Evolutionary conservation across 2,888 invertebrate genomes (phyloP).

Genomic region (Carterocephalus palaemon): DNA sequence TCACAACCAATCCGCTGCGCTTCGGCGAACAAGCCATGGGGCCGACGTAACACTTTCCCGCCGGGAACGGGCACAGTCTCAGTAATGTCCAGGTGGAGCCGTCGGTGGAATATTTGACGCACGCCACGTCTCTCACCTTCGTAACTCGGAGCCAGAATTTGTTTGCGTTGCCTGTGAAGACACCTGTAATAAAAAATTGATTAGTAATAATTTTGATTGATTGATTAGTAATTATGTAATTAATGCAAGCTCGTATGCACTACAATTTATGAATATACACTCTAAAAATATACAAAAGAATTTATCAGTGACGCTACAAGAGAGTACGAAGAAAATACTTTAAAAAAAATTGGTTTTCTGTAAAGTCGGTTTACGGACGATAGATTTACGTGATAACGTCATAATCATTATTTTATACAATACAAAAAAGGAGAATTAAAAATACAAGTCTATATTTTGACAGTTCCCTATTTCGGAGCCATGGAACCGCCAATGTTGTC

Average conservation of each 20-base stretch:
- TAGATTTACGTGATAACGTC: too few relatives aligned
- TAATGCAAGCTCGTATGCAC: conserved; percentile 59
- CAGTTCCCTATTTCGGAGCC: too few relatives aligned
- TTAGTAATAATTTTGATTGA: neutral
- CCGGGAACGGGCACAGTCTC: conserved; percentile 48
- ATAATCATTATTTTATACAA: too few relatives aligned
- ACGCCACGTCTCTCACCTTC: conserved; percentile 45
- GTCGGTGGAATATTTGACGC: conserved; percentile 60
- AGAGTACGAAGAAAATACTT: too few relatives aligned
- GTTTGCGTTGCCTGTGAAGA: conserved; percentile 51
- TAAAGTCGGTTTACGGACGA: too few relatives aligned
- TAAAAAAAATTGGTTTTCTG: too few relatives aligned
- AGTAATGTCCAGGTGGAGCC: conserved; percentile 49
- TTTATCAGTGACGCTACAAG: too few relatives aligned
- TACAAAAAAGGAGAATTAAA: too few relatives aligned
- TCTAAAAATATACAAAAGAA: too few relatives aligned
- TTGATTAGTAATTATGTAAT: conserved; percentile 61
- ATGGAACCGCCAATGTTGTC: too few relatives aligned
- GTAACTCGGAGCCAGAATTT: conserved; percentile 60
- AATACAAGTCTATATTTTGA: too few relatives aligned
- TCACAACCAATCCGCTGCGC: conserved; percentile 47
- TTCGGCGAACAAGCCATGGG: conserved; percentile 58
- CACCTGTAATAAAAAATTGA: conserved; percentile 56
- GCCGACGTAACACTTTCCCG: conserved; percentile 46
- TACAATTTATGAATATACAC: conserved; percentile 63